Conservation (phyloP, 2,797 vertebrate genomes). For the Melanogrammus aeglefinus region DNA sequence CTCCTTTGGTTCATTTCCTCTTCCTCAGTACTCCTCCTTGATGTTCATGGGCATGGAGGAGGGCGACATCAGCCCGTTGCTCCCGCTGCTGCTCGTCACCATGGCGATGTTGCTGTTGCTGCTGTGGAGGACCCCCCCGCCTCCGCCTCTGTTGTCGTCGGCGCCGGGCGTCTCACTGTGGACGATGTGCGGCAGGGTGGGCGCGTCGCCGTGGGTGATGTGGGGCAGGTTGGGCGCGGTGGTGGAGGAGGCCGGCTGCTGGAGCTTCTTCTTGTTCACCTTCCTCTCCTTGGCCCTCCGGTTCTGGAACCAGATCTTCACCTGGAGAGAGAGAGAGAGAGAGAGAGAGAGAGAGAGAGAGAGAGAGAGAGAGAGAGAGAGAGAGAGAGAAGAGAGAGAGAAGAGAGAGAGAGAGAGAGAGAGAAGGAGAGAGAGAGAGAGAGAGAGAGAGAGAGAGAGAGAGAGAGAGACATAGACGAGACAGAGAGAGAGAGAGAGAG, state of each 20-base stretch:
- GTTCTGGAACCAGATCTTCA: slow-evolving; percentile 99
- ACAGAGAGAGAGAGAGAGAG: too few relatives aligned
- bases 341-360: not conserved
- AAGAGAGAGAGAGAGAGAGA: too few relatives aligned
- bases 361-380: slow-evolving; percentile 2
- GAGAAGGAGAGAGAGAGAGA: too few relatives aligned
- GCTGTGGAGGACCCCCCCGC: slow-evolving; percentile 50
- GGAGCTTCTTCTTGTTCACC: slow-evolving; percentile 95
- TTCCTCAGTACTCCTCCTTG: slow-evolving; percentile 90
- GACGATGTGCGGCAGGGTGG: not conserved
- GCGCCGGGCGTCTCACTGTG: not conserved
- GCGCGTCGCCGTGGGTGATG: slow-evolving; percentile 15
- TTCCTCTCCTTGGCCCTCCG: slow-evolving; percentile 95
- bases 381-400: slow-evolving; percentile 11
- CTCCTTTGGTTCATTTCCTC: not conserved
- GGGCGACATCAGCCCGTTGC: slow-evolving; percentile 75
- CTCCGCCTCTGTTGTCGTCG: slow-evolving; percentile 17
- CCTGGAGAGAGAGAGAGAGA: slow-evolving; percentile 64
- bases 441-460: too few relatives aligned
- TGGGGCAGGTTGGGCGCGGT: slow-evolving; percentile 70
- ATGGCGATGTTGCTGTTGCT: slow-evolving; percentile 71
- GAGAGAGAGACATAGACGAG: too few relatives aligned
- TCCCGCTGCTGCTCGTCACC: slow-evolving; percentile 79
- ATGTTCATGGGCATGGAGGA: slow-evolving; percentile 81
- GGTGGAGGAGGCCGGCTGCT: slow-evolving; percentile 84